A percentile compares a stretch with the other conserved stretches of the same genome.
These are phyloP conservation scores for Clarias batrachus DNA, from an alignment of 2,113 vertebrate genomes.

Conservation along the genomic window DNA sequence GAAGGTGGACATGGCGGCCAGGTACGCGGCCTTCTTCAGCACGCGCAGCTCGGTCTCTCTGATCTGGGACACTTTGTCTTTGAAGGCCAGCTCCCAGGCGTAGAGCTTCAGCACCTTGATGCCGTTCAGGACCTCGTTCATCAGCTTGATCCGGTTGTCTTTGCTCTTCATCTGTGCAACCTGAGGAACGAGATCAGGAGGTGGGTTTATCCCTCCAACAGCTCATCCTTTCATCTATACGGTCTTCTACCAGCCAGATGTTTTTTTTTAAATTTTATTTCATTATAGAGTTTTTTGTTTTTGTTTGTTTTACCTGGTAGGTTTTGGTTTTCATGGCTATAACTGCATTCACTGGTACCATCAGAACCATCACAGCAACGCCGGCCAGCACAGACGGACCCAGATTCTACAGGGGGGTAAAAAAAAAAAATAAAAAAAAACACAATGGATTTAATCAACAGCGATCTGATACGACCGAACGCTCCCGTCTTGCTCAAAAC, in stretches of 20 bases:
- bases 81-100: constrained; percentile 96
- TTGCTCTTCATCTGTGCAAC: constrained; percentile 98
- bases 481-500: background rate
- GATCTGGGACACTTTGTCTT: constrained; percentile 86
- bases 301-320: constrained; percentile 80
- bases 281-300: background rate
- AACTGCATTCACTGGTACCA: constrained; percentile 90
- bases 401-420: constrained; percentile 76
- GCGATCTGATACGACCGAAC: background rate
- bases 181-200: constrained; percentile 61
- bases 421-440: background rate
- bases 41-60: constrained; percentile 86
- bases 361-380: constrained; percentile 91
- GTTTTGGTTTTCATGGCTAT: constrained; percentile 98
- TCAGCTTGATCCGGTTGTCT: constrained; percentile 93
- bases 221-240: background rate
- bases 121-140: constrained; percentile 96
- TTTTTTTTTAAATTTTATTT: too few relatives aligned
- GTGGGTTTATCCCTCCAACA: background rate
- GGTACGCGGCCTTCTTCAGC: constrained; percentile 90
- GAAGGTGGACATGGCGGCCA: constrained; percentile 87
- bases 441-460: background rate
- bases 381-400: constrained; percentile 90
- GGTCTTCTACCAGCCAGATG: background rate
- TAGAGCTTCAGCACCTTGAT: constrained; percentile 97